A percentile compares a stretch with the other conserved stretches of the same genome.
Evolutionary conservation across 1,140 invertebrate species (phyloP).

Genomic region (Triops cancriformis): DNA sequence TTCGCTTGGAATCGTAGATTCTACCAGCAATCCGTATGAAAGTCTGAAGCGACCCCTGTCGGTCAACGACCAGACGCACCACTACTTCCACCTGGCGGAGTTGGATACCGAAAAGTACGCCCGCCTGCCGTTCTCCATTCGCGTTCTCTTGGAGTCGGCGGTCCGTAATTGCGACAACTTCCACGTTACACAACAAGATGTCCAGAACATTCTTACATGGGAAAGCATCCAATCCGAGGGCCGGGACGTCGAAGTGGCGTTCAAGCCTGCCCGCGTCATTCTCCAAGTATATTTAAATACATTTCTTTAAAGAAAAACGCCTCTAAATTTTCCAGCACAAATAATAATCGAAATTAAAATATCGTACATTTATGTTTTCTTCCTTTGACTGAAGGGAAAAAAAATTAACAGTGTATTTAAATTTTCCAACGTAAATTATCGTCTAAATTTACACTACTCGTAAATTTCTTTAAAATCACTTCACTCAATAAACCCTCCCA

Average conservation of each 20-base stretch:
- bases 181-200: constrained; percentile 74
- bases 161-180: constrained; percentile 95
- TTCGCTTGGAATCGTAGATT: background rate
- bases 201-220: constrained; percentile 88
- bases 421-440: too few relatives aligned
- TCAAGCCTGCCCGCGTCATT: constrained; percentile 90
- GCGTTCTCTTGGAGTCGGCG: constrained; percentile 88
- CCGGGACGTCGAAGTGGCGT: constrained; percentile 82
- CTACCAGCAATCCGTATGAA: constrained; percentile 16
- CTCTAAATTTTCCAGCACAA: too few relatives aligned
- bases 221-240: constrained; percentile 58
- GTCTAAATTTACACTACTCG: too few relatives aligned
- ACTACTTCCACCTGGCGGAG: constrained; percentile 22
- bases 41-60: constrained; percentile 12
- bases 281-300: constrained; percentile 59
- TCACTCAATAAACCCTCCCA: too few relatives aligned
- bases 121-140: constrained; percentile 80
- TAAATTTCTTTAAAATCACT: too few relatives aligned
- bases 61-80: constrained; percentile 17
- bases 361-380: too few relatives aligned
- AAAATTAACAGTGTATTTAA: too few relatives aligned
- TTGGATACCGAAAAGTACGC: constrained; percentile 20
- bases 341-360: too few relatives aligned
- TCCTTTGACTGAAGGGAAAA: too few relatives aligned
- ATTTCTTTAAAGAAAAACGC: too few relatives aligned